Evolutionary conservation across 37 sponge, comb jelly and placozoan genomes (phyloP).

Genomic region (Chondrosia reniformis): DNA sequence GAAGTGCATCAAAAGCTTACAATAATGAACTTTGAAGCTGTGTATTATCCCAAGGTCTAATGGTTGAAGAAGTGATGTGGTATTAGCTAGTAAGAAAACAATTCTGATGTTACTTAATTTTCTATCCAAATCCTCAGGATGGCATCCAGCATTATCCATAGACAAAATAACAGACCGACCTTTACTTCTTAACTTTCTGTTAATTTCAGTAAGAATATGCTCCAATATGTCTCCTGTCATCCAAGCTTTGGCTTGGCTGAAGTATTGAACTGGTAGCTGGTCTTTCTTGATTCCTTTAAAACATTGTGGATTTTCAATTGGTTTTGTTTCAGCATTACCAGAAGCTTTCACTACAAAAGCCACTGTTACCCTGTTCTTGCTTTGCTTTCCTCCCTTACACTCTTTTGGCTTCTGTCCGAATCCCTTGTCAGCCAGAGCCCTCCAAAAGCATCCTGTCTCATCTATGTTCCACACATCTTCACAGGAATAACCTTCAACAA

Average conservation of each 20-base stretch:
- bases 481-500: constrained; percentile 17
- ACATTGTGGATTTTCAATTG: constrained; percentile 55
- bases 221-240: constrained; percentile 66
- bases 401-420: constrained; percentile 34
- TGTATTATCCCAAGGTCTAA: constrained; percentile 57
- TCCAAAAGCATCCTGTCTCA: constrained; percentile 46
- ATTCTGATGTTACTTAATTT: constrained; percentile 61
- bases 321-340: constrained; percentile 38
- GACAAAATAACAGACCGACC: constrained; percentile 33
- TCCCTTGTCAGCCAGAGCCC: constrained; percentile 48
- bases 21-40: constrained; percentile 53
- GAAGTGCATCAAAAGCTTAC: constrained; percentile 20
- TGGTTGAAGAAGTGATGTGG: constrained; percentile 55
- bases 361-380: constrained; percentile 20
- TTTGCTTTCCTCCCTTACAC: constrained; percentile 60
- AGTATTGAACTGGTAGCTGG: constrained; percentile 49
- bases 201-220: constrained; percentile 25
- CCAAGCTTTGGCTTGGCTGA: constrained; percentile 56
- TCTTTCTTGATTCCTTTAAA: constrained; percentile 36
- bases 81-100: constrained; percentile 41
- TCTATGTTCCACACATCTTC: no score
- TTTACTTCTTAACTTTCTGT: constrained; percentile 9
- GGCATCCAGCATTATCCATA: constrained; percentile 65
- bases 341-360: constrained; percentile 57
- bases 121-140: constrained; percentile 25